Percentiles rank a stretch among this genome's conserved stretches.
Conservation (phyloP, 2,888 invertebrate genomes). For the Magallana nippona region DNA sequence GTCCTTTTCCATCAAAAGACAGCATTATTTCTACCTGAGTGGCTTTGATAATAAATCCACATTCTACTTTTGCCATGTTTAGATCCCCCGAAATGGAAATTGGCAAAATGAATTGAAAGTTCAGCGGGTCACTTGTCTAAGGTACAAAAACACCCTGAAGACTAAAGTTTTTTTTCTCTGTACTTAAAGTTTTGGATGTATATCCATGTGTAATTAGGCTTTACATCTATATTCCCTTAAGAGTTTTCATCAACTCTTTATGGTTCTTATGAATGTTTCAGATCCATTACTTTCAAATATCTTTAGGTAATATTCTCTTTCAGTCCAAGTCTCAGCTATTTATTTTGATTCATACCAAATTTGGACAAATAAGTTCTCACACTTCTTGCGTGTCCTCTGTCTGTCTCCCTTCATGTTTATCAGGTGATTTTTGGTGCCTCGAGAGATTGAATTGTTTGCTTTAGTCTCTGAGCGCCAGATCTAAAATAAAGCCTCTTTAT, state of each 20-base stretch:
- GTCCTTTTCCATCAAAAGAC: conserved; percentile 23
- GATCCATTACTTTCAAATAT: conserved; percentile 5
- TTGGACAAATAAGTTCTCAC: background rate
- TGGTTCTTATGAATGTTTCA: conserved; percentile 22
- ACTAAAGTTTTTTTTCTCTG: background rate
- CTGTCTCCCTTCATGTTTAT: background rate
- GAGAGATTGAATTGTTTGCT: conserved; percentile 8
- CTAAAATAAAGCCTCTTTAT: conserved; percentile 36
- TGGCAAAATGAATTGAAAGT: conserved; percentile 30
- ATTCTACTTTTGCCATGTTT: conserved; percentile 5
- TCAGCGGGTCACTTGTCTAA: conserved; percentile 27
- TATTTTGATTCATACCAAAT: conserved; percentile 2
- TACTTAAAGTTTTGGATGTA: conserved; percentile 15
- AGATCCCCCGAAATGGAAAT: conserved; percentile 19
- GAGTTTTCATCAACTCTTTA: background rate
- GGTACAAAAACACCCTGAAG: conserved; percentile 27
- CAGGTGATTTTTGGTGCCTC: background rate
- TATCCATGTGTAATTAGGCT: background rate
- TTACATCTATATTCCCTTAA: background rate
- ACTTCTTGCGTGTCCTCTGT: background rate
- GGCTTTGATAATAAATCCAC: conserved; percentile 24
- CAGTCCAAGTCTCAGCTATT: background rate
- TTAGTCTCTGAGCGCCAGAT: background rate
- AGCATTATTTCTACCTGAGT: conserved; percentile 23
- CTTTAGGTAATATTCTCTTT: conserved; percentile 8